Percentiles rank a stretch among this genome's conserved stretches.
These are phyloP conservation scores for Sebastes oblongus DNA, from an alignment of 2,797 vertebrate genomes.

Conservation along the genomic window DNA sequence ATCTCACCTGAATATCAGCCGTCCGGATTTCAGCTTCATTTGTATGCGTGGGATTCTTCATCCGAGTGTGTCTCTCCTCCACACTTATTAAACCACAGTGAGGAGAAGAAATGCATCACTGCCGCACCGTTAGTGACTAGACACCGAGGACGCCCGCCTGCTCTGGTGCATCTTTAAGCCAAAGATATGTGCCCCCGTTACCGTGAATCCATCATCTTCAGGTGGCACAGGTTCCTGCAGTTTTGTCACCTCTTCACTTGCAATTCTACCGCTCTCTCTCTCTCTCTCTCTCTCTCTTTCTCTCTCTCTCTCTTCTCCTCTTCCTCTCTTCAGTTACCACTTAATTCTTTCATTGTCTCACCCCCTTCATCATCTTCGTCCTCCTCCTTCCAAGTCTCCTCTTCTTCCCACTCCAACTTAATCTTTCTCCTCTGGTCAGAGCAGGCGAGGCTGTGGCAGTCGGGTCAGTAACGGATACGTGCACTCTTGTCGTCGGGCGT, in stretches of 20 bases:
- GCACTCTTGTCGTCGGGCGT: slow-evolving; percentile 38
- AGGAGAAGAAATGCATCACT: slow-evolving; percentile 17
- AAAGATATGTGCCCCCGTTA: neutral
- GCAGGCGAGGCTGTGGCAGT: slow-evolving; percentile 8
- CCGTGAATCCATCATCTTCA: slow-evolving; percentile 19
- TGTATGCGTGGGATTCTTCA: slow-evolving; percentile 22
- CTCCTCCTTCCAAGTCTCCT: slow-evolving; percentile 1
- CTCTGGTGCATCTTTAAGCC: slow-evolving; percentile 39
- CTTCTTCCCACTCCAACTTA: slow-evolving; percentile 14
- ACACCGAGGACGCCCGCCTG: neutral
- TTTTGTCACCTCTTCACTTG: slow-evolving; percentile 15
- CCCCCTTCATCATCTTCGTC: slow-evolving; percentile 9
- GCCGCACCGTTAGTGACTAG: slow-evolving; percentile 3
- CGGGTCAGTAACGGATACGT: slow-evolving; percentile 76
- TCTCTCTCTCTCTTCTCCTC: neutral
- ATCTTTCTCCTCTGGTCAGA: slow-evolving; percentile 34
- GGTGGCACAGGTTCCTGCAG: neutral
- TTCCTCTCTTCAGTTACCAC: slow-evolving; percentile 3
- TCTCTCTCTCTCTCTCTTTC: neutral
- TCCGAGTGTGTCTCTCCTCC: slow-evolving; percentile 26
- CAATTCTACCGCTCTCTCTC: neutral
- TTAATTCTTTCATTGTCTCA: slow-evolving; percentile 28
- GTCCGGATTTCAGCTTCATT: slow-evolving; percentile 34
- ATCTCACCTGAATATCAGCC: slow-evolving; percentile 54
- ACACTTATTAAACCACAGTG: slow-evolving; percentile 17